Percentiles rank a stretch among this genome's conserved stretches.
These are phyloP conservation scores for Manis pentadactyla DNA, from an alignment of 2,797 vertebrate species.

Conservation along the genomic window DNA sequence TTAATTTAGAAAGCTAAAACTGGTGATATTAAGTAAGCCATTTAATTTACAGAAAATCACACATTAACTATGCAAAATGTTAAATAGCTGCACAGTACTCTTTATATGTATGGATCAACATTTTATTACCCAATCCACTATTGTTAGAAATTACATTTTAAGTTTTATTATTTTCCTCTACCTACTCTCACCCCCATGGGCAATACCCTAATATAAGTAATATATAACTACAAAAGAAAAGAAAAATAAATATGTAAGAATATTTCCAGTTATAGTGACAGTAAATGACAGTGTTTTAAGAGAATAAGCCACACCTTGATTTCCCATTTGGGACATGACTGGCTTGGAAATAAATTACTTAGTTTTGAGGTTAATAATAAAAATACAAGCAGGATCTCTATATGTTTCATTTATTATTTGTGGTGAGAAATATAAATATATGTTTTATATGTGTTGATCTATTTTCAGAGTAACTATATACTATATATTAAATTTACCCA, in stretches of 20 bases:
- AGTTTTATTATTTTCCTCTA: neutral
- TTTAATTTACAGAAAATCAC: slow-evolving; percentile 4
- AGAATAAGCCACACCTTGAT: neutral
- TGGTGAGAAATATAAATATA: neutral
- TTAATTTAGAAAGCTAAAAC: slow-evolving; percentile 20
- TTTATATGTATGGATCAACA: neutral
- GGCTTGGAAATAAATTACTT: slow-evolving; percentile 1
- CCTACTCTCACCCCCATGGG: accelerated
- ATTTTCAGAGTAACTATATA: slow-evolving; percentile 53
- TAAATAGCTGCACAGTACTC: neutral
- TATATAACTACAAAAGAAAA: neutral
- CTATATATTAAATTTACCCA: slow-evolving; percentile 57
- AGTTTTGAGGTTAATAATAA: slow-evolving; percentile 40
- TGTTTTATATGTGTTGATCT: slow-evolving; percentile 15
- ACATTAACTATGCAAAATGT: neutral
- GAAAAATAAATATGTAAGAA: neutral
- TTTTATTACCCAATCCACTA: neutral
- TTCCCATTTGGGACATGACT: neutral
- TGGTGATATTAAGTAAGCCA: neutral
- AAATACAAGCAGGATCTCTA: neutral
- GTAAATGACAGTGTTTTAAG: neutral
- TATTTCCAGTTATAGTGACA: neutral
- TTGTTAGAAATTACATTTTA: slow-evolving; percentile 17
- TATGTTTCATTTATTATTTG: slow-evolving; percentile 18
- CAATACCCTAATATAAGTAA: slow-evolving; percentile 4